Evolutionary conservation across 2,113 vertebrate species (phyloP), one percentile per base, ranked within the genome.

Genomic region (Oncorhynchus gorbuscha): DNA sequence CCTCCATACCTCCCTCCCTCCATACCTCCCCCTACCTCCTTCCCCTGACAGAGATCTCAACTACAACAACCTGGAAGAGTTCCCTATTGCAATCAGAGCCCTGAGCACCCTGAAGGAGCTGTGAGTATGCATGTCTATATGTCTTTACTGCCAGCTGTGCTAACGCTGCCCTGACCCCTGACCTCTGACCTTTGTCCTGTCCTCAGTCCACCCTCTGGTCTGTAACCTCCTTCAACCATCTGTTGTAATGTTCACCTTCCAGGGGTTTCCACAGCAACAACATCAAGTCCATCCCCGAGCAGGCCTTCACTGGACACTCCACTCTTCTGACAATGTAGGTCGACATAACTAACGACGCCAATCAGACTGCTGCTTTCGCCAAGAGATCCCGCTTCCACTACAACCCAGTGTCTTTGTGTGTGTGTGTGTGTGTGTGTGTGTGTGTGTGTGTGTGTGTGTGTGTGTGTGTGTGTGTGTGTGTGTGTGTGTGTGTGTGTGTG

Each of bases 251-350:
- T 75, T 45, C 73, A 26, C 11, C 91, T 81, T 61, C 20, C 83
- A 98, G 97, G 81, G 95, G 95, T 84, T 97, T 98, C 91, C 95
- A 98, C 66, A 97, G 94, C 83, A 98, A 98, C 92, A 95, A 94
- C 83, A 97, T 98, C 89, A 94, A 93, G 84, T 94, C 94, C 1
- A 98, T 98, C 89, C 97, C 97, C 0, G 95, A 97, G 71, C 93
- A 93, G 35, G 96, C 96, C 74, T 98, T 98, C 90, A 90, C 90
- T 30, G 95, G 95, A 58, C 98, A 98, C 88, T 96, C 97, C 20
- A 95, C 95, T 3, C 95, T 98, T 75, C 92, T 93, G 85, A 96
- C 95, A 88, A 95, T 98, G 97, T 98, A 92, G 92, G 97, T 94
- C 75, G 5, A 45, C 22, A 16, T 55, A 28, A 30, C 55, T 18